Percentiles rank a stretch among this genome's conserved stretches.
phyloP scores from a whole-genome alignment of 2,797 vertebrate genomes.

The Esox masquinongy region DNA sequence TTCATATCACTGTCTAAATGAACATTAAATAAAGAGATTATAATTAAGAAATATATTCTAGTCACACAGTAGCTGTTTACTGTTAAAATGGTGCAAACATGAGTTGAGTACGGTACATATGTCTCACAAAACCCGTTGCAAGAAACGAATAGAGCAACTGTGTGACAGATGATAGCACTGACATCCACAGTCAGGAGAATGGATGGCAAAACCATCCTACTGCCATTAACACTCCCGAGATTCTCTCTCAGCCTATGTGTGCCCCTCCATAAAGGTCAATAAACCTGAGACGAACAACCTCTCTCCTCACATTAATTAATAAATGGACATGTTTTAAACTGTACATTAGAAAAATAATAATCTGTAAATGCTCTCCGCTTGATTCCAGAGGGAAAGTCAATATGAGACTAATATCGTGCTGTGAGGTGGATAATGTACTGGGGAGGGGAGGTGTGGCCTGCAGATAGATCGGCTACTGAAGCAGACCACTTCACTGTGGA shows the following conservation, averaged over 20 bases:
- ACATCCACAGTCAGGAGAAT: constrained; percentile 55
- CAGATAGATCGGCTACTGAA: constrained; percentile 9
- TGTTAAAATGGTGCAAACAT: background rate
- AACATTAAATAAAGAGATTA: background rate
- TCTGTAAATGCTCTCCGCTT: background rate
- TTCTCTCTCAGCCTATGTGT: constrained; percentile 27
- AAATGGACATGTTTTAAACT: background rate
- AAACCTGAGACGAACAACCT: background rate
- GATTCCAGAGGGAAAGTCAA: background rate
- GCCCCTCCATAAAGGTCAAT: constrained; percentile 14
- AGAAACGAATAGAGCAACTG: constrained; percentile 49
- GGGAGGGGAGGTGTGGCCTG: background rate
- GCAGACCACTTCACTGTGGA: constrained; percentile 30
- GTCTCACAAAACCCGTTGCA: background rate
- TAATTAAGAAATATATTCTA: background rate
- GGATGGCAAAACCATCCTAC: constrained; percentile 44
- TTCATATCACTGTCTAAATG: background rate
- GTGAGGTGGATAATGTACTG: background rate
- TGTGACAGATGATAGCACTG: constrained; percentile 57
- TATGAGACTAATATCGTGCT: background rate
- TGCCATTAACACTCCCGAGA: constrained; percentile 60
- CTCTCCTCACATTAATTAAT: background rate
- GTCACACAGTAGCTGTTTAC: background rate
- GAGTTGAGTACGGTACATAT: background rate
- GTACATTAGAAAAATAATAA: background rate